A percentile compares a stretch with the other conserved stretches of the same genome.
phyloP scores from a whole-genome alignment of 1,140 invertebrate genomes.

The Hesperophylax magnus region DNA sequence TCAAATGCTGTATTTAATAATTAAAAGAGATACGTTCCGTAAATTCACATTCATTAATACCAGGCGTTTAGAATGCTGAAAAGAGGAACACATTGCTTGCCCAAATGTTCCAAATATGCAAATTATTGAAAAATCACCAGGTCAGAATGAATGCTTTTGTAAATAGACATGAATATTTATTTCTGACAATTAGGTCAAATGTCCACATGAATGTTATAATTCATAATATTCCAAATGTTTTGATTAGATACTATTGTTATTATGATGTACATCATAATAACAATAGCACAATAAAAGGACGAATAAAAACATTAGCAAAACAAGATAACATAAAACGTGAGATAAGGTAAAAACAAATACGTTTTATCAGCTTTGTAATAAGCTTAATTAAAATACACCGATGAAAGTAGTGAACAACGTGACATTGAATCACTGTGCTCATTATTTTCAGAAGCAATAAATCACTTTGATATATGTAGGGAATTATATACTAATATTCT shows the following conservation, averaged over 20 bases:
- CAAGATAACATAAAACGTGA: not conserved
- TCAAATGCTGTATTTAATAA: no score
- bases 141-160: slow-evolving; percentile 7
- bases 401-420: no score
- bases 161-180: slow-evolving; percentile 19
- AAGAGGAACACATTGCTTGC: not conserved
- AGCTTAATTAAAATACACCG: no score
- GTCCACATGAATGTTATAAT: not conserved
- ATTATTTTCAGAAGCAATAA: no score
- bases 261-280: not conserved
- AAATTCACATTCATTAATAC: not conserved
- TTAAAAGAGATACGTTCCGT: not conserved
- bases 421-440: no score
- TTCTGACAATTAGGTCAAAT: slow-evolving; percentile 4
- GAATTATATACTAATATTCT: no score
- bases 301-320: not conserved
- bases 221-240: not conserved
- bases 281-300: not conserved
- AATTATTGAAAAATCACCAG: not conserved
- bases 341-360: not conserved
- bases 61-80: not conserved
- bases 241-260: not conserved
- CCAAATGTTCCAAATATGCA: not conserved
- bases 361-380: no score
- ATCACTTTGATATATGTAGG: no score